phyloP scores from a whole-genome alignment of 2,113 vertebrate genomes.

The Anseranas semipalmata region DNA sequence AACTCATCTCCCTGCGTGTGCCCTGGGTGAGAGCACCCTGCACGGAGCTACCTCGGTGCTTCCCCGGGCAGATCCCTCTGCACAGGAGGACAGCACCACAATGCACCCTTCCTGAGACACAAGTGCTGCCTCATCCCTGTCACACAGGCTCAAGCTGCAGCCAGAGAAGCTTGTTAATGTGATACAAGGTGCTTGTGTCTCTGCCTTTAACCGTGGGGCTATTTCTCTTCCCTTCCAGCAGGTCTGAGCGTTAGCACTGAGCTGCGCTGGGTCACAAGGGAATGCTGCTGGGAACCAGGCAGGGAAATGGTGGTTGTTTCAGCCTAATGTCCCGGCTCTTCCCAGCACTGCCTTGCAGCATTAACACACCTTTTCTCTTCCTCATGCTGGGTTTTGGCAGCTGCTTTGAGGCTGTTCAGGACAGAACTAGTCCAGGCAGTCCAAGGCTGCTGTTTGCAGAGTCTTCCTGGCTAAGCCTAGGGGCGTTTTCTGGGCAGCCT shows the following conservation, averaged over 20 bases:
- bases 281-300: neutral
- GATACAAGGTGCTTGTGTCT: accelerated
- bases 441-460: slow-evolving; percentile 18
- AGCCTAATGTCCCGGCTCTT: neutral
- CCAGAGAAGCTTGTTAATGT: too few species aligned
- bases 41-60: accelerated
- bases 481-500: neutral
- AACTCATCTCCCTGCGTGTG: neutral
- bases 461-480: neutral
- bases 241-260: neutral
- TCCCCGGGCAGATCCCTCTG: neutral
- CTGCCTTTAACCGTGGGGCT: neutral
- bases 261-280: neutral
- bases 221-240: neutral
- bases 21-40: accelerated
- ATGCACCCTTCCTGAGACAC: accelerated
- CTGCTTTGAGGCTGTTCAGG: neutral
- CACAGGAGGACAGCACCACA: accelerated
- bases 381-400: neutral
- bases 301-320: neutral
- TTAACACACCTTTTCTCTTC: slow-evolving; percentile 23
- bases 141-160: neutral
- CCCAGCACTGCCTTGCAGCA: neutral
- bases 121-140: neutral
- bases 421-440: slow-evolving; percentile 47